Base-by-base conservation (phyloP, 2,113 vertebrate genomes). In the Triplophysa rosa region DNA sequence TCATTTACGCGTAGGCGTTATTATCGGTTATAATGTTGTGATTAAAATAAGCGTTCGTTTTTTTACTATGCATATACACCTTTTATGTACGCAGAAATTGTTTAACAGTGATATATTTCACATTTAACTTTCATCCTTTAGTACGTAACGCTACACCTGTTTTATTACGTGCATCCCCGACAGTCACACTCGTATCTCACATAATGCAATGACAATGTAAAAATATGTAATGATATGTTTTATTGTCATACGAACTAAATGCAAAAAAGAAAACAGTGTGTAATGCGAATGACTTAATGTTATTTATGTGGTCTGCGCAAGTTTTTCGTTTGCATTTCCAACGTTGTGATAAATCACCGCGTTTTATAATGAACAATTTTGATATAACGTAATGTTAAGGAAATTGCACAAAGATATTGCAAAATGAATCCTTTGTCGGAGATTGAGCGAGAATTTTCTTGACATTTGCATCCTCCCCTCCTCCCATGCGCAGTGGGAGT, bases 401-500 rank as follows among this genome's bases (percentile, higher is more conserved):
- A 42, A 74, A 63, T 26, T 47, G 16, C 40, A 47, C 3, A 42
- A 9, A 59, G 2, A 26, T 4, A 6, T n/a, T 47, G 17, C 8
- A 23, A 37, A 23, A 67, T 11, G 16, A 47, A 14, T 66, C 29
- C 76, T 61, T 67, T 56, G 62, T 67, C 67, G 33, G 59, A 59
- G 13, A 80, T 24, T 63, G 42, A 61, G 70, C 66, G 49, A 76
- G 67, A 83, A 73, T 78, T 61, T 81, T 81, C 82, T 37, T 81
- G 63, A 78, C 63, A 73, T 81, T 65, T 54, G 33, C 74, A 42
- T 56, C 63, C 79, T 78, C 71, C 61, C 23, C 56, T 83, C 52
- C 66, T 73, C 67, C 13, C 16, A 17, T 71, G 9, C 40, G 42
- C 59, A 80, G 86, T 85, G 85, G 82, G 83, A 88, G 82, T 84